Evolutionary conservation across 1,140 invertebrate genomes (phyloP).

Genomic region (Ips nitidus): DNA sequence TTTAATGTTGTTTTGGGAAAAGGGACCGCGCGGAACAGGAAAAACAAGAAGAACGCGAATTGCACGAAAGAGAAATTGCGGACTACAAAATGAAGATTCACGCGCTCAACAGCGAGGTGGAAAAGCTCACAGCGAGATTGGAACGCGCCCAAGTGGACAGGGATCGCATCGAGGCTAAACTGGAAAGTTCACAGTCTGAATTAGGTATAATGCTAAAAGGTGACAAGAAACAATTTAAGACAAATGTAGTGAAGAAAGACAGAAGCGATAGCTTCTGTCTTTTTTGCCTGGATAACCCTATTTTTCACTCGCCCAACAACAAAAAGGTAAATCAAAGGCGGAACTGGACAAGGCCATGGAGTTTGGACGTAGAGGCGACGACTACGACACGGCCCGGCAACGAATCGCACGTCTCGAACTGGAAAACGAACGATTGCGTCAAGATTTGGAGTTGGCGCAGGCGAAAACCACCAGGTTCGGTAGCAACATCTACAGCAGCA

Average conservation of each 20-base stretch:
- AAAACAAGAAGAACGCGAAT: conserved; percentile 90
- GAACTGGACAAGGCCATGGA: conserved; percentile 90
- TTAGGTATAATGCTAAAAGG: conserved; percentile 55
- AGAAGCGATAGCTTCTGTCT: background rate
- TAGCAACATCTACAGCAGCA: conserved; percentile 54
- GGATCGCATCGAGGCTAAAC: conserved; percentile 84
- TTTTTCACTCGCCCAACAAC: background rate
- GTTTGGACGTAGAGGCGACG: conserved; percentile 81
- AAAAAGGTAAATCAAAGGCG: conserved; percentile 79
- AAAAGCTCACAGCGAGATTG: conserved; percentile 83
- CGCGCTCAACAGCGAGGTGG: conserved; percentile 85
- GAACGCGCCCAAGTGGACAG: conserved; percentile 88
- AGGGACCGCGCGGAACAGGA: conserved; percentile 94
- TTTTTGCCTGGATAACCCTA: background rate
- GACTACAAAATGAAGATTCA: conserved; percentile 96
- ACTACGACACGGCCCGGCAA: conserved; percentile 88
- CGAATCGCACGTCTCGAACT: conserved; percentile 81
- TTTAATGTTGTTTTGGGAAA: background rate
- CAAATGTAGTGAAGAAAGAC: background rate
- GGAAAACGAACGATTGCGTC: conserved; percentile 84
- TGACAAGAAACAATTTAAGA: background rate
- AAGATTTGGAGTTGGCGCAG: conserved; percentile 79
- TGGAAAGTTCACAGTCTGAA: conserved; percentile 90
- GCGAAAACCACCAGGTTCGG: conserved; percentile 74
- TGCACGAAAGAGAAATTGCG: conserved; percentile 90